Percentiles rank a stretch among this genome's conserved stretches.
These are phyloP conservation scores for Helobdella robusta DNA, from an alignment of 2,888 invertebrate genomes.

Conservation along the genomic window DNA sequence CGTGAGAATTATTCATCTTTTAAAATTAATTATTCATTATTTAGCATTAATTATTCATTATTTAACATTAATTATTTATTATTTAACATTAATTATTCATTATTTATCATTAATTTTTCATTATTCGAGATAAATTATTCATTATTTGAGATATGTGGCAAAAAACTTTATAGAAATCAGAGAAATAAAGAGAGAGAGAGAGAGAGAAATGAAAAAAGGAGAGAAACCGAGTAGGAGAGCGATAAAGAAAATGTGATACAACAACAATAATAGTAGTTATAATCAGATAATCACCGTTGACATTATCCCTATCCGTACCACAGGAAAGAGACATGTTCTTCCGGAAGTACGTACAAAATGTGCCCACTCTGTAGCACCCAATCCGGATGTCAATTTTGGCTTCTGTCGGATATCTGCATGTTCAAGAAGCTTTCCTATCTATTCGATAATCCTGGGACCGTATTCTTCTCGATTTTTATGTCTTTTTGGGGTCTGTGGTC, in stretches of 20 bases:
- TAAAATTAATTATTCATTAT: background rate
- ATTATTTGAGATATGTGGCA: background rate
- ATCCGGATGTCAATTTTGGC: constrained; percentile 54
- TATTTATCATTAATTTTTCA: background rate
- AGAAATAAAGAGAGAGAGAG: background rate
- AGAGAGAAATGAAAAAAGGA: too few relatives aligned
- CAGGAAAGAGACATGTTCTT: constrained; percentile 53
- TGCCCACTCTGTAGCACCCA: constrained; percentile 55
- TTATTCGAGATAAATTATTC: background rate
- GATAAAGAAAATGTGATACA: background rate
- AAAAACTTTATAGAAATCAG: background rate
- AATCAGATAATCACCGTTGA: background rate
- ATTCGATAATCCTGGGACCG: constrained; percentile 57
- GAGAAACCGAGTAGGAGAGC: background rate
- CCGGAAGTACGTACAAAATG: constrained; percentile 52
- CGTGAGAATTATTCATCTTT: constrained; percentile 43
- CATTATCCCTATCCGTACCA: constrained; percentile 13
- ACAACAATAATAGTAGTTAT: background rate
- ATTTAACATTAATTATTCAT: background rate
- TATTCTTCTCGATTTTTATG: constrained; percentile 55
- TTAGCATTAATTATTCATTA: background rate
- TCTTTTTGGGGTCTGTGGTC: constrained; percentile 53
- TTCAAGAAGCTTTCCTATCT: constrained; percentile 53
- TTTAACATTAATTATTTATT: background rate
- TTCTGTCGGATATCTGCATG: constrained; percentile 54